Percentiles rank a stretch among this genome's conserved stretches.
Evolutionary conservation across 2,797 vertebrate species (phyloP).

Genomic region (Pagetopsis macropterus): DNA sequence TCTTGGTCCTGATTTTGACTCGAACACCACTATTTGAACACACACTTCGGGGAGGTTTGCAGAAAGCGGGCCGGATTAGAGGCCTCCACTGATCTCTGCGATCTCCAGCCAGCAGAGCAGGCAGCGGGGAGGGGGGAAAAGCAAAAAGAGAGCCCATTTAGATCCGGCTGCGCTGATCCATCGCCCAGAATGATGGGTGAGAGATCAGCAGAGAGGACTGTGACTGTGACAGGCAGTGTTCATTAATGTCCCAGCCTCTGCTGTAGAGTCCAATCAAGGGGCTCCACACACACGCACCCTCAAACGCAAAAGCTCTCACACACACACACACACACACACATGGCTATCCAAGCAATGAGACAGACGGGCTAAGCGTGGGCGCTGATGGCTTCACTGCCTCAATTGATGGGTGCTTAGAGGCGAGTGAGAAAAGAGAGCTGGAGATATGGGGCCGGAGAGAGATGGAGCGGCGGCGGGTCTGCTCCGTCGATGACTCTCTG

Average conservation of each 20-base stretch:
- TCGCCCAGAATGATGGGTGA: conserved; percentile 57
- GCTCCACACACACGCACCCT: conserved; percentile 69
- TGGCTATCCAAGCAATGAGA: conserved; percentile 60
- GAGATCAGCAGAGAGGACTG: conserved; percentile 56
- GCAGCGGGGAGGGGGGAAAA: conserved; percentile 14
- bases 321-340: not conserved
- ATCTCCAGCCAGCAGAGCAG: not conserved
- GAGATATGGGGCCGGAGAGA: conserved; percentile 48
- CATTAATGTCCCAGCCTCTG: conserved; percentile 69
- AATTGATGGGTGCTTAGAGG: conserved; percentile 76
- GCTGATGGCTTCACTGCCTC: conserved; percentile 75
- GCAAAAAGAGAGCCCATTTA: conserved; percentile 54
- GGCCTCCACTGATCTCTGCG: no score
- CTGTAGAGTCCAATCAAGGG: conserved; percentile 77
- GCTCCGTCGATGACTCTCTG: conserved; percentile 59
- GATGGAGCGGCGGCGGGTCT: conserved; percentile 50
- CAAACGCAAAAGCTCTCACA: conserved; percentile 43
- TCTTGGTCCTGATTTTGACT: no score
- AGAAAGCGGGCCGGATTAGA: no score
- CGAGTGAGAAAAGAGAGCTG: conserved; percentile 56
- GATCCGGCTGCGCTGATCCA: conserved; percentile 53
- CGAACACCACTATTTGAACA: no score
- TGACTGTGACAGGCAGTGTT: conserved; percentile 66
- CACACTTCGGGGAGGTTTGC: no score
- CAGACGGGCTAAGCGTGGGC: conserved; percentile 68